Conservation (phyloP, 2,888 invertebrate species). For the Cheilosia scutellata region DNA sequence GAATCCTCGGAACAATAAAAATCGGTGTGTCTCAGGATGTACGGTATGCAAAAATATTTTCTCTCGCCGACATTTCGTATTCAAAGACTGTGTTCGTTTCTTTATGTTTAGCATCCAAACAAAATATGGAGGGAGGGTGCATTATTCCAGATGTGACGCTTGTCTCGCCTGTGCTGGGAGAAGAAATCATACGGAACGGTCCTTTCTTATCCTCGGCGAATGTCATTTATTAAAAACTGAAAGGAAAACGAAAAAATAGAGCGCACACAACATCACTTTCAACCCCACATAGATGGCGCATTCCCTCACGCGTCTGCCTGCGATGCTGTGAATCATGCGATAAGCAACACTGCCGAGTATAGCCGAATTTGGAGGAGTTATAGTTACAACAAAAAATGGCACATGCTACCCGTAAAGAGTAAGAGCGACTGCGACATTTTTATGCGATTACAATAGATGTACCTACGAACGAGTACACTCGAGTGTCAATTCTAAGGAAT, state of each 20-base stretch:
- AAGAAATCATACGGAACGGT: constrained; percentile 66
- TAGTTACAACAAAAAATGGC: constrained; percentile 48
- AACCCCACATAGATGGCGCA: constrained; percentile 40
- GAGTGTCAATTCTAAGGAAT: constrained; percentile 51
- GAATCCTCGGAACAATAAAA: constrained; percentile 69
- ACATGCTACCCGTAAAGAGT: constrained; percentile 57
- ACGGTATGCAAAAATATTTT: constrained; percentile 71
- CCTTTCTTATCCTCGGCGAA: constrained; percentile 67
- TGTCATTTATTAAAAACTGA: constrained; percentile 74
- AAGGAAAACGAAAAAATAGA: constrained; percentile 32
- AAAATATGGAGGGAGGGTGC: constrained; percentile 26
- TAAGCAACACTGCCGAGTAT: constrained; percentile 51
- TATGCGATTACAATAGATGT: constrained; percentile 71
- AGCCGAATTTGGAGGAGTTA: constrained; percentile 56
- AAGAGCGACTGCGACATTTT: constrained; percentile 68
- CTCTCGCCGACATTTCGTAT: constrained; percentile 70
- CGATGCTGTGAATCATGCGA: constrained; percentile 65
- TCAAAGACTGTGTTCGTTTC: constrained; percentile 43
- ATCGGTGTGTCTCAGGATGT: constrained; percentile 71
- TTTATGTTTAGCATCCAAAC: constrained; percentile 16
- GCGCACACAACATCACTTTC: constrained; percentile 39
- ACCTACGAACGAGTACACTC: constrained; percentile 31
- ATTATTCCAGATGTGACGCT: constrained; percentile 68
- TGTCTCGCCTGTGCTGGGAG: constrained; percentile 46
- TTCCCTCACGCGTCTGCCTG: constrained; percentile 58